These are phyloP conservation scores for Acrocephalus arundinaceus DNA, from an alignment of 2,113 vertebrate genomes.

Conservation along the genomic window DNA sequence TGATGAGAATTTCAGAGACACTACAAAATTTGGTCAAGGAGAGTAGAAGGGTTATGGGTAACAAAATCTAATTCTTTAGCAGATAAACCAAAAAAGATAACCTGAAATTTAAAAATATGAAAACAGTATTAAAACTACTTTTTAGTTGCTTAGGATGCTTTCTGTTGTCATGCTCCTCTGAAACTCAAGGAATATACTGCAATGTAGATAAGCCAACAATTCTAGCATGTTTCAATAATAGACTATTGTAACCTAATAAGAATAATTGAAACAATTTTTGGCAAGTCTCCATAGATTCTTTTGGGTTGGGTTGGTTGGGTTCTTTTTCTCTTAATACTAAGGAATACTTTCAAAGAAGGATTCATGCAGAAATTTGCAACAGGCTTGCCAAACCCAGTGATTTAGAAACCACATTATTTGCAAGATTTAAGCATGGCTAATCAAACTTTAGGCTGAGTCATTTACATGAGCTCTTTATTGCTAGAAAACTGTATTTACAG, in stretches of 20 bases:
- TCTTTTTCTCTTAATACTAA: background rate
- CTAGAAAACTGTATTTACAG: background rate
- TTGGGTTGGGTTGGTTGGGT: too few relatives aligned
- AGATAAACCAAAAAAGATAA: background rate
- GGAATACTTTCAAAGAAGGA: background rate
- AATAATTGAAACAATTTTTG: background rate
- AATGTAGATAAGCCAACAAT: background rate
- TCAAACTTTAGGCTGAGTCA: background rate
- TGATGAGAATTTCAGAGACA: background rate
- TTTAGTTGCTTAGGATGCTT: background rate
- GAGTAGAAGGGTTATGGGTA: accelerated
- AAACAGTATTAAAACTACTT: background rate
- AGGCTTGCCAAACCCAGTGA: background rate
- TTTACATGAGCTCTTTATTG: background rate
- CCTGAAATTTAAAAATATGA: background rate
- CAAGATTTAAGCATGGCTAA: background rate
- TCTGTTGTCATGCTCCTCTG: background rate
- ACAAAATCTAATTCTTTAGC: background rate
- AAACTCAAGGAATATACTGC: background rate
- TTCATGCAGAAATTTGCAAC: background rate
- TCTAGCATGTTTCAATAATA: constrained; percentile 11
- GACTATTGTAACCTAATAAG: constrained; percentile 16
- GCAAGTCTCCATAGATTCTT: background rate
- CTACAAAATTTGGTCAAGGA: background rate
- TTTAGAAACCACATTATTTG: background rate